A percentile compares a stretch with the other conserved stretches of the same genome.
Evolutionary conservation across 2,797 vertebrate genomes (phyloP).

Genomic region (Eupleurogrammus muticus): DNA sequence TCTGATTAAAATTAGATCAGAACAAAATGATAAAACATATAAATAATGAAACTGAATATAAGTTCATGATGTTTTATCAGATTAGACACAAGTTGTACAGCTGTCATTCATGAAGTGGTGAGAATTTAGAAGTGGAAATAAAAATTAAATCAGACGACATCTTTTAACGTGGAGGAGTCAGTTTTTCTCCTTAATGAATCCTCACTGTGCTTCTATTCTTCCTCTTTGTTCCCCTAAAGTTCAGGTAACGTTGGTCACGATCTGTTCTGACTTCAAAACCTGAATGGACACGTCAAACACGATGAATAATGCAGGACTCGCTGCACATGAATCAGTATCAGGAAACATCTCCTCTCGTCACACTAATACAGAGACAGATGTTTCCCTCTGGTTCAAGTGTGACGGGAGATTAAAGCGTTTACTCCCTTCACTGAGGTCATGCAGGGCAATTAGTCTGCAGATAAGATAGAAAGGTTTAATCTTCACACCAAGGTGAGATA

Average conservation of each 20-base stretch:
- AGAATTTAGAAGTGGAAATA: not conserved
- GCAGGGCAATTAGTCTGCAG: conserved; percentile 10
- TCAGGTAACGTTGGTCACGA: not conserved
- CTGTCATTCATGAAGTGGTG: not conserved
- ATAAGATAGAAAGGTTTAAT: not conserved
- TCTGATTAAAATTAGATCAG: no score
- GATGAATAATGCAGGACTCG: not conserved
- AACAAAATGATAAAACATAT: no score
- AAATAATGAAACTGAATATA: not conserved
- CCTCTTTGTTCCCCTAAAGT: not conserved
- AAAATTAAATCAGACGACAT: not conserved
- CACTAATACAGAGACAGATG: not conserved
- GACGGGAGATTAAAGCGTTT: conserved; percentile 10
- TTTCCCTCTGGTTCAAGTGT: not conserved
- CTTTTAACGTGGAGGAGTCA: not conserved
- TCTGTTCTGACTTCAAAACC: not conserved
- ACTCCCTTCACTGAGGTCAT: not conserved
- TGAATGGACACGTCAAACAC: rapidly evolving
- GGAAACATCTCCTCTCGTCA: not conserved
- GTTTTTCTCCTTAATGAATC: no score
- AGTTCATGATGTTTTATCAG: conserved; percentile 7
- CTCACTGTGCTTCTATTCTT: no score
- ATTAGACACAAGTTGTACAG: not conserved
- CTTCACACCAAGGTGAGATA: not conserved
- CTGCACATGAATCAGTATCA: conserved; percentile 14